phyloP scores from a whole-genome alignment of 2,113 vertebrate species.

The Austrofundulus limnaeus region DNA sequence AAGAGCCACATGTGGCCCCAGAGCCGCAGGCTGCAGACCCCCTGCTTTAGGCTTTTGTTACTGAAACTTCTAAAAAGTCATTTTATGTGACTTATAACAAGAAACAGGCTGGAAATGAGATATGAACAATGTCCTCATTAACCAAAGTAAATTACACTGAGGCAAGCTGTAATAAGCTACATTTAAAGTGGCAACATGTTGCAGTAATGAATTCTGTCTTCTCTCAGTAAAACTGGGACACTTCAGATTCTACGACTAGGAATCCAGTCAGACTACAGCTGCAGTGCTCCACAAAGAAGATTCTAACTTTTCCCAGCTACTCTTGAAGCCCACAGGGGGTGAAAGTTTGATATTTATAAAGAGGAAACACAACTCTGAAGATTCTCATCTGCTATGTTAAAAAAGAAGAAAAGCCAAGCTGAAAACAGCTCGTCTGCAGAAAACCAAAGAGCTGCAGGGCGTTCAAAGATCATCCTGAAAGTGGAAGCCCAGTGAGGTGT shows the following conservation, averaged over 20 bases:
- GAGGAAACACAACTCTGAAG: neutral
- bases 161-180: neutral
- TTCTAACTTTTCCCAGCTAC: neutral
- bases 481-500: neutral
- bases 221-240: neutral
- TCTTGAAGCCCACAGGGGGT: neutral
- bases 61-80: too few relatives aligned
- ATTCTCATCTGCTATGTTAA: conserved; percentile 3
- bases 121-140: neutral
- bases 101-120: neutral
- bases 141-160: neutral
- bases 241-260: neutral
- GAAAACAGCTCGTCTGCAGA: neutral
- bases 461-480: neutral
- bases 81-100: neutral
- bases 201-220: neutral
- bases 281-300: neutral
- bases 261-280: neutral
- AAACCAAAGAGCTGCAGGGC: neutral
- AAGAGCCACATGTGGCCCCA: too few relatives aligned
- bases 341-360: conserved; percentile 8
- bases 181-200: neutral
- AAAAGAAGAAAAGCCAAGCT: neutral
- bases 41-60: too few relatives aligned
- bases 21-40: too few relatives aligned